phyloP scores from a whole-genome alignment of 1,140 invertebrate species.

The Cydia splendana region DNA sequence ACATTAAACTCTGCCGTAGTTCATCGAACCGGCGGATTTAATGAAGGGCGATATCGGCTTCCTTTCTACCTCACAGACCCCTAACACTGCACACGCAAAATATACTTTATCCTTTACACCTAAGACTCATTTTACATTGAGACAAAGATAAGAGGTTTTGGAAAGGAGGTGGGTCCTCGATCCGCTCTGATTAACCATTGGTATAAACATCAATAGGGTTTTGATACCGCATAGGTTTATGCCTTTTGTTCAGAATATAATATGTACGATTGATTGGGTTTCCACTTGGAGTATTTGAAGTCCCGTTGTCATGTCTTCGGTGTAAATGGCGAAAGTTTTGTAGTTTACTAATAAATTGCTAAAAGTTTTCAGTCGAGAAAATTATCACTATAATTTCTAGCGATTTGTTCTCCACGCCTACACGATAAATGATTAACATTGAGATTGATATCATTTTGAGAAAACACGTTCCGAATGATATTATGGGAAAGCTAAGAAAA shows the following conservation, averaged over 20 bases:
- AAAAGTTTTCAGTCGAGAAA: too few relatives aligned
- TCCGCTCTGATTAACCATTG: not conserved
- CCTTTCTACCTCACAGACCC: not conserved
- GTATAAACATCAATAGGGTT: not conserved
- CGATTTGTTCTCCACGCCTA: too few relatives aligned
- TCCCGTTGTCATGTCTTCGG: not conserved
- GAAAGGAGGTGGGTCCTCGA: not conserved
- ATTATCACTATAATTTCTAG: too few relatives aligned
- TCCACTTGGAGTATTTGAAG: not conserved
- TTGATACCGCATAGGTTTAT: not conserved
- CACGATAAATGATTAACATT: too few relatives aligned
- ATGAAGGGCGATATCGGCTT: constrained; percentile 1
- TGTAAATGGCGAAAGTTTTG: too few relatives aligned
- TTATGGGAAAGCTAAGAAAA: too few relatives aligned
- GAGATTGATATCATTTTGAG: too few relatives aligned
- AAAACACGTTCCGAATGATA: too few relatives aligned
- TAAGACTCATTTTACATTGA: not conserved
- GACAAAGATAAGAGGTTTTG: not conserved
- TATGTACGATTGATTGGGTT: not conserved
- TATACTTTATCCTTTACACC: not conserved
- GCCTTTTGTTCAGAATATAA: not conserved
- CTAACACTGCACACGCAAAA: not conserved
- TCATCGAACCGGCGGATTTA: constrained; percentile 7
- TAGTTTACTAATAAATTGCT: too few relatives aligned
- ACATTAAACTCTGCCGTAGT: constrained; percentile 7